Conservation (phyloP, 2,113 vertebrate species). For the Gnathonemus echidnorhynchus region DNA sequence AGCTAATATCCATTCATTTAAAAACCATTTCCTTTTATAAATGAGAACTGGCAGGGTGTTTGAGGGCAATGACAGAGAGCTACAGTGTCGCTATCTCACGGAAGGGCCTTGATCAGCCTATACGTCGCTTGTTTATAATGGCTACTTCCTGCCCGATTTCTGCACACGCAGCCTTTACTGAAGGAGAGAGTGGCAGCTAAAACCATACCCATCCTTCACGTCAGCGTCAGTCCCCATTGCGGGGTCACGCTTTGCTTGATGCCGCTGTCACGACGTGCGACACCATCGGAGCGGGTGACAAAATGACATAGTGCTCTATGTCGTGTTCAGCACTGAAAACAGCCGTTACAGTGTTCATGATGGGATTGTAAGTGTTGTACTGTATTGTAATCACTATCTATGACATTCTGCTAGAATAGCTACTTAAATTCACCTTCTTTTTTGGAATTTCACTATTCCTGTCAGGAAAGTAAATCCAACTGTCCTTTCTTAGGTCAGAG, state of each 20-base stretch:
- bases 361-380: neutral
- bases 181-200: neutral
- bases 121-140: neutral
- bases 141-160: slow-evolving; percentile 34
- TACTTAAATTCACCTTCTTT: neutral
- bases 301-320: neutral
- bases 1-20: slow-evolving; percentile 19
- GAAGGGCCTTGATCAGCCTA: slow-evolving; percentile 46
- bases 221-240: neutral
- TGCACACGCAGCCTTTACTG: neutral
- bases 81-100: slow-evolving; percentile 17
- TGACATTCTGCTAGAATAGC: neutral
- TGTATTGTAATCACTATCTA: slow-evolving; percentile 13
- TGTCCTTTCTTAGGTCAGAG: neutral
- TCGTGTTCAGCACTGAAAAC: neutral
- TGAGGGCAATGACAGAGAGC: neutral
- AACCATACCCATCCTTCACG: neutral
- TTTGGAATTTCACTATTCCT: neutral
- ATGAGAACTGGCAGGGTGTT: slow-evolving; percentile 7
- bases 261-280: neutral
- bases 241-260: neutral
- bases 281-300: neutral
- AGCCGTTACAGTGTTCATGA: neutral
- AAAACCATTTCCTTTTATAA: slow-evolving; percentile 14
- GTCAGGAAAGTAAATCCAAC: neutral